A percentile compares a stretch with the other conserved stretches of the same genome.
Conservation (phyloP, 1,140 invertebrate species). For the Neomicropteryx cornuta region DNA sequence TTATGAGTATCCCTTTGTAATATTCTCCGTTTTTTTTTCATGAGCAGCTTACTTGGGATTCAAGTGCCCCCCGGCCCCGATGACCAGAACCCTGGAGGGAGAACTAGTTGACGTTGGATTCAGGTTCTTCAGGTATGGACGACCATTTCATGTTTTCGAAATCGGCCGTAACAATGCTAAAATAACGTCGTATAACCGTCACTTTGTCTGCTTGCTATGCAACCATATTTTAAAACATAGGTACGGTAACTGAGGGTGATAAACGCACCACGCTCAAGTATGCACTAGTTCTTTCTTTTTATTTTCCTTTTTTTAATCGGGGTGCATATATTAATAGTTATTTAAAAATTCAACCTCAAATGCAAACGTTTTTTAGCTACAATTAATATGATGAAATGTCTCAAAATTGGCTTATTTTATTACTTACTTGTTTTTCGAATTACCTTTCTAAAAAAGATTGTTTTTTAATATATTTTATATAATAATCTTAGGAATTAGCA, state of each 20-base stretch:
- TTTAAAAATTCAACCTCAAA: not conserved
- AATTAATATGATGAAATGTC: too few relatives aligned
- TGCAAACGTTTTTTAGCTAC: too few relatives aligned
- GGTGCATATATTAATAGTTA: not conserved
- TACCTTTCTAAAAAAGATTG: too few relatives aligned
- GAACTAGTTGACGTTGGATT: too few relatives aligned
- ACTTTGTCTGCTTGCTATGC: not conserved
- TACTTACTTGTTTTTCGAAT: too few relatives aligned
- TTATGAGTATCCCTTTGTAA: constrained; percentile 4
- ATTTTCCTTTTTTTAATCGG: not conserved
- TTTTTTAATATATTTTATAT: too few relatives aligned
- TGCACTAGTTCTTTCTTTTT: not conserved
- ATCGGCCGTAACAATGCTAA: not conserved
- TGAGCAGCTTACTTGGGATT: constrained; percentile 58
- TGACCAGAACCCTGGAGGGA: constrained; percentile 37
- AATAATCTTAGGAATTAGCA: too few relatives aligned
- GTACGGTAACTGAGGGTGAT: too few relatives aligned
- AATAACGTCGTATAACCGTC: not conserved
- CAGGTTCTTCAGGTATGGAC: constrained; percentile 41
- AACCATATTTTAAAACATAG: not conserved
- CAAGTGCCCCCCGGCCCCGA: constrained; percentile 44
- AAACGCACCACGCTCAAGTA: too few relatives aligned
- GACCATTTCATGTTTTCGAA: not conserved
- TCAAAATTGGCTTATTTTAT: too few relatives aligned
- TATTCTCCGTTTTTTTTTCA: constrained; percentile 16